phyloP scores from a whole-genome alignment of 2,888 invertebrate genomes.

The Temnothorax unifasciatus region DNA sequence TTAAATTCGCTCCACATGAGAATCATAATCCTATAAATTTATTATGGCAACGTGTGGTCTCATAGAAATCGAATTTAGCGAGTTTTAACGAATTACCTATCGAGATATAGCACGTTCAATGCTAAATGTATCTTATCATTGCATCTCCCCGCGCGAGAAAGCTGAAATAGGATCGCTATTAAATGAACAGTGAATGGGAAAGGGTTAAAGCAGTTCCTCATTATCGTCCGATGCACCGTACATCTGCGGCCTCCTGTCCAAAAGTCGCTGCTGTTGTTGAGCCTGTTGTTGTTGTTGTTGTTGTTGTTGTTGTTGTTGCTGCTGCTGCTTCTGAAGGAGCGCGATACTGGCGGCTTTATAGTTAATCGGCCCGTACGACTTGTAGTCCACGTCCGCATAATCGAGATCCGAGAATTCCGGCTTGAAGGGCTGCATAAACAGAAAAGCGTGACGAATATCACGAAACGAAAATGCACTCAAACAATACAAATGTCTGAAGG shows the following conservation, averaged over 20 bases:
- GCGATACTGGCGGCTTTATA: constrained; percentile 95
- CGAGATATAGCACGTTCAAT: not conserved
- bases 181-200: constrained; percentile 30
- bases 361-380: constrained; percentile 96
- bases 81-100: constrained; percentile 18
- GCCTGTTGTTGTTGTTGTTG: constrained; percentile 69
- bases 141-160: constrained; percentile 42
- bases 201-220: constrained; percentile 83
- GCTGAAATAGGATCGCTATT: constrained; percentile 34
- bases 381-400: constrained; percentile 96
- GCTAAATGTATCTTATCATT: constrained; percentile 34
- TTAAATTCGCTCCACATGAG: constrained; percentile 27
- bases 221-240: constrained; percentile 84
- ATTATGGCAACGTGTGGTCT: constrained; percentile 28
- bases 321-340: constrained; percentile 80
- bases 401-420: constrained; percentile 93
- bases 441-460: constrained; percentile 62
- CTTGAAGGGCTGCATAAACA: constrained; percentile 90
- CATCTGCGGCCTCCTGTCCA: constrained; percentile 84
- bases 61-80: constrained; percentile 28
- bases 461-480: not conserved
- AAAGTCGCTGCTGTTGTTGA: constrained; percentile 70
- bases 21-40: constrained; percentile 31
- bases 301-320: constrained; percentile 76
- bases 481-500: constrained; percentile 29